Evolutionary conservation across 2,888 invertebrate species (phyloP).

Genomic region (Thymelicus sylvestris): DNA sequence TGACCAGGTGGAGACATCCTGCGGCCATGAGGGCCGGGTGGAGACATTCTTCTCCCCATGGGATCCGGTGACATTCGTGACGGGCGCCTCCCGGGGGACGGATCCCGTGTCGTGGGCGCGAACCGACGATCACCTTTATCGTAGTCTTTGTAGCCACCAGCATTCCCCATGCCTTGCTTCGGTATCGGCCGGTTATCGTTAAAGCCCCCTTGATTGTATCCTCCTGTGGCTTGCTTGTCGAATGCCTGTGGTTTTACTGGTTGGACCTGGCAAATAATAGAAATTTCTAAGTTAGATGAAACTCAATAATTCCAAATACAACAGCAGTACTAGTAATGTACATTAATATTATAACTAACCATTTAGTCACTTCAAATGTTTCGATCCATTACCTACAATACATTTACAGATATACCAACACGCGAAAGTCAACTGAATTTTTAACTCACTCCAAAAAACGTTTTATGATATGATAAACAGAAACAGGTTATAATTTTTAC

Average conservation of each 20-base stretch:
- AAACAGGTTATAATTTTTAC: too few species aligned
- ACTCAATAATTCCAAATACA: too few species aligned
- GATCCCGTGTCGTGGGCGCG: slow-evolving; percentile 32
- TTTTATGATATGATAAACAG: too few species aligned
- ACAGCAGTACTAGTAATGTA: too few species aligned
- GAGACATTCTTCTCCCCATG: slow-evolving; percentile 26
- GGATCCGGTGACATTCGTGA: slow-evolving; percentile 23
- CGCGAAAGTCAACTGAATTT: too few species aligned
- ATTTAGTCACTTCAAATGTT: too few species aligned
- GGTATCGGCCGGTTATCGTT: slow-evolving; percentile 33
- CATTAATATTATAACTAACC: too few species aligned
- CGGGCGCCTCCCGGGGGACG: slow-evolving; percentile 43
- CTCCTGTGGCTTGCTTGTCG: slow-evolving; percentile 31
- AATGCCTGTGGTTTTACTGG: slow-evolving; percentile 36
- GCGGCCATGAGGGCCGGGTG: slow-evolving; percentile 10
- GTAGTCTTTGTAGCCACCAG: slow-evolving; percentile 38
- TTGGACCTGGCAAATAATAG: slow-evolving; percentile 23
- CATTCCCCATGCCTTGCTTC: slow-evolving; percentile 6
- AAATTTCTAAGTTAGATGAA: neutral
- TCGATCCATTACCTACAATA: too few species aligned
- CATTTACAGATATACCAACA: too few species aligned
- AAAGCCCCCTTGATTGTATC: slow-evolving; percentile 37
- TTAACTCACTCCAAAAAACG: too few species aligned
- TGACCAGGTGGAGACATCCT: slow-evolving; percentile 17
- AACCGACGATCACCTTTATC: slow-evolving; percentile 38